Base-by-base conservation (phyloP, 2,113 vertebrate genomes). In the Neopipo cinnamomea region DNA sequence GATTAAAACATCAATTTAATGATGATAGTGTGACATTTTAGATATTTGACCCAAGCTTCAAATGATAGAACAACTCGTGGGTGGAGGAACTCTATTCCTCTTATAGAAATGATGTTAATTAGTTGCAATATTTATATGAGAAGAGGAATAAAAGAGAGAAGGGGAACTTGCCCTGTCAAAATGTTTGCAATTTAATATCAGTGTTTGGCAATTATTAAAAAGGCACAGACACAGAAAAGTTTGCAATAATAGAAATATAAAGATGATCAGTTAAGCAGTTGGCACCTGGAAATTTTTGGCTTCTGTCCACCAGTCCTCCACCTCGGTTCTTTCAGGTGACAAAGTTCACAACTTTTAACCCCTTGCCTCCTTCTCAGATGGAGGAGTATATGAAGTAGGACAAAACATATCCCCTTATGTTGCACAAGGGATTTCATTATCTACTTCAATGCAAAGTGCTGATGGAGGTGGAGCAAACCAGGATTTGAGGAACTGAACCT, bases 1-100 rank as follows among this genome's bases (percentile, higher is more conserved):
- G 88, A 97, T 96, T 92, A 89, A 97, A 96, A 83, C 96, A 97
- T 97, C 95, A 97, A 97, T 98, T 97, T 98, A 97, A 96, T 95
- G 77, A 96, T 67, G 91, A 79, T 83, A 96, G 74, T 71, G 74
- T 84, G 85, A 93, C 94, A 95, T 91, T 97, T 97, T 97, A 94
- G 95, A 79, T 96, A 91, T 93, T 93, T 97, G 85, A 91, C 77
- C 75, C 86, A 74, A 91, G 70, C 86, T 96, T 97, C 94, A 75
- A 94, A 76, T 94, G 89, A 81, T 56, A 79, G 85, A 93, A 91
- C 90, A 97, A 93, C 50, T 95, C 7, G 47, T 95, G 87, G 93
- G 94, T 0, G 72, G 83, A 82, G 28, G 52, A 85, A 79, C 39
- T 84, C 27, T 47, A 44, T 91, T 96, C 30, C 35, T 93, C 88